Base-by-base conservation (phyloP, 2,797 vertebrate species). In the Vespertilio murinus region DNA sequence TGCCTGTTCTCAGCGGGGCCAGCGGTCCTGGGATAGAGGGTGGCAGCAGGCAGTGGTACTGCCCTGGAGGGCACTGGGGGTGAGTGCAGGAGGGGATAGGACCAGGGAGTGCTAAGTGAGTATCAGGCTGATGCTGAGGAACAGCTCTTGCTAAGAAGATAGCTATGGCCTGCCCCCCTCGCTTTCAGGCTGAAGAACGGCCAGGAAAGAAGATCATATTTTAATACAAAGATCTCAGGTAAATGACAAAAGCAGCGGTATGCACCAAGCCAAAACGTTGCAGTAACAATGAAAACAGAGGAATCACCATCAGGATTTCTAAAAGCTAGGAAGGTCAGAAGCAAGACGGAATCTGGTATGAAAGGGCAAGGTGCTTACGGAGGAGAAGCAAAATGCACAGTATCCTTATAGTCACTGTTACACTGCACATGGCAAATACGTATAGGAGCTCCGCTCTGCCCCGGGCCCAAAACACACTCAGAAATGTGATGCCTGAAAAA, bases 231-330 rank as follows among this genome's bases (percentile, higher is more conserved):
- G 79, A 82, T 40, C 8, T n/a, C 67, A 65, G 9, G 7, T 11
- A 11, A 2, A 25, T 59, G 23, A 73, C 23, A 67, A 74, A 67
- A 80, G 78, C 35, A 83, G 9, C 74, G 61, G 22, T 52, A 16
- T n/a, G 25, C 5, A 71, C 64, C 30, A 93, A 79, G n/a, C 38
- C 23, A 38, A 28, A 78, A 67, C 28, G 65, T 38, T 35, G 20
- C 74, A 18, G 17, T 83, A 65, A 83, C 81, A 91, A 65, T 30
- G 30, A 86, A 93, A 71, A 79, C 30, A 64, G 69, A 67, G 49
- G 69, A 28, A 71, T 49, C 56, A 69, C 23, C 38, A 38, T 14
- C 73, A 80, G n/a, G 33, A 81, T 40, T 77, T 47, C 61, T 82
- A 35, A 47, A 13, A 74, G 56, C n/a, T 9, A 90, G 45, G 38